Base-by-base conservation (phyloP, 2,113 vertebrate species). In the Microtus ochrogaster region DNA sequence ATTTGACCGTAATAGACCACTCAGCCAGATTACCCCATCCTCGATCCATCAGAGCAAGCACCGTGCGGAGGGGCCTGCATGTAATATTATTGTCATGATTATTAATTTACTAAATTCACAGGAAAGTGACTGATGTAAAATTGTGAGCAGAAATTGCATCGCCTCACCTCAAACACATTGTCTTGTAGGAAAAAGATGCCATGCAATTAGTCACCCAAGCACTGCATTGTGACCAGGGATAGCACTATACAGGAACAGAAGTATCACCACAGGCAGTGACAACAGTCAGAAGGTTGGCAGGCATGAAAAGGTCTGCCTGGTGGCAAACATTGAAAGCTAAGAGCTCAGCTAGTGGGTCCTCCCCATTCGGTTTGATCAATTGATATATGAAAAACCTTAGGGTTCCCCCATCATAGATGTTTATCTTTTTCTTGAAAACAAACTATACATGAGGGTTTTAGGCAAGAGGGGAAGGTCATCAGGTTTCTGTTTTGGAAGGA, bases 91-190 rank as follows among this genome's bases (percentile, higher is more conserved):
- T 81, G 39, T 30, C 61, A 24, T 66, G 74, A 83, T 49, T 72
- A 49, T 24, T 94, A 9, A 66, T 61, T 84, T 72, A 28, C 47
- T 52, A 24, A 26, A 10, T 19, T 63, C 39, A 79, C 22, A 24
- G 19, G 49, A 86, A 86, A 14, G 8, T 70, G 41, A 70, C 44
- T 68, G 68, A 39, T 16, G 49, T 76, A 94, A 83, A 79, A 47
- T 4, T 47, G 4, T 94, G 63, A 92, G 21, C 24, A 96, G 96
- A 93, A 89, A 47, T 6, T n/a, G 26, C 70, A 14, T 90, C 13
- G 16, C 49, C 14, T 84, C 21, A 47, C 19, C 13, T 89, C 61
- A 70, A 24, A 65, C 5, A 61, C 73, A 61, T 49, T 61, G n/a
- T 21, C 33, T 68, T 5, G 6, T 73, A n/a, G 2, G 52, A 93